These are phyloP conservation scores for Myotis lucifugus DNA, from an alignment of 2,113 vertebrate species.

Conservation along the genomic window DNA sequence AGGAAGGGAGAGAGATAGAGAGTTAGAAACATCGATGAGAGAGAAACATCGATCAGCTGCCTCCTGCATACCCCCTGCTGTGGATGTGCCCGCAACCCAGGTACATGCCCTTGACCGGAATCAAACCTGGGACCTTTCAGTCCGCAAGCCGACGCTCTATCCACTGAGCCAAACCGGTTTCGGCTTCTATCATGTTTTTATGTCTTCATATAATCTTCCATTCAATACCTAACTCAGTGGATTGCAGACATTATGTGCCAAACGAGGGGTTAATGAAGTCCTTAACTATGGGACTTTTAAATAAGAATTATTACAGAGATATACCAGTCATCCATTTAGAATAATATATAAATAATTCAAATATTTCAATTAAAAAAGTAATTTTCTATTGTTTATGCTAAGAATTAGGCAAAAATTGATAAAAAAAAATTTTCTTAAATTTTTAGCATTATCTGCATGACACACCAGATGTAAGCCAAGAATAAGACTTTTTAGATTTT, in stretches of 20 bases:
- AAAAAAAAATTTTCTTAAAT: neutral
- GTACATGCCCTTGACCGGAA: no score
- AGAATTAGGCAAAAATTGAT: neutral
- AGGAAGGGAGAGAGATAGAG: no score
- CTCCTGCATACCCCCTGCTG: no score
- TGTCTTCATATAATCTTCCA: neutral
- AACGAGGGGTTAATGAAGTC: neutral
- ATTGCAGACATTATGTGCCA: neutral
- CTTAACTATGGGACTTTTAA: neutral
- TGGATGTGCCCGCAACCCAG: no score
- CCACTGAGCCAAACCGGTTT: no score
- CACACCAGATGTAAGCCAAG: neutral
- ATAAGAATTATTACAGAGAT: neutral
- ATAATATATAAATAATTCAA: neutral
- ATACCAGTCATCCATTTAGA: neutral
- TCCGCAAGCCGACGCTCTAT: no score
- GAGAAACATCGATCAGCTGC: no score
- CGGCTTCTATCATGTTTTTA: neutral
- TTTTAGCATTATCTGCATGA: neutral
- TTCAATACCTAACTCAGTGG: neutral
- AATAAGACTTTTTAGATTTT: neutral
- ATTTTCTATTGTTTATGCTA: neutral
- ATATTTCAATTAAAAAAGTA: neutral
- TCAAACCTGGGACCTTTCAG: no score
- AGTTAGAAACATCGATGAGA: no score